Conservation (phyloP, 2,113 vertebrate genomes). For the Ranitomeya variabilis region DNA sequence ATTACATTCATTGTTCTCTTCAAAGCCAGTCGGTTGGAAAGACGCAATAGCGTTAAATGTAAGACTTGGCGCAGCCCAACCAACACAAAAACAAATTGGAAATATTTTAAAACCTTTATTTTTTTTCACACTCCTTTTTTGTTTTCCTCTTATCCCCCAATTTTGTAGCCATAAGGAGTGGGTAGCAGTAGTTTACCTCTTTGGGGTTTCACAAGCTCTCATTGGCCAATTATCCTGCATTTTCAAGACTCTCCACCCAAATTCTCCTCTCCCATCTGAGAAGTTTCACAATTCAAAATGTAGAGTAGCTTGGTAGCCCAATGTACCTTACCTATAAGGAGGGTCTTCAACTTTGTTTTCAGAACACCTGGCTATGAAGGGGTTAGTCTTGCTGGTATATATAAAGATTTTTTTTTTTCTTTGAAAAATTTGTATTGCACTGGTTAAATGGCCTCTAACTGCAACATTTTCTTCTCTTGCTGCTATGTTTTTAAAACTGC, state of each 20-base stretch:
- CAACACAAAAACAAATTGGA: too few species aligned
- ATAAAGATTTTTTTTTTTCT: not conserved
- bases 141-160: not conserved
- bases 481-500: conserved; percentile 56
- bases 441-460: conserved; percentile 14
- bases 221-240: not conserved
- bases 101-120: not conserved
- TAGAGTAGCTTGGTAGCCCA: not conserved
- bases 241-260: not conserved
- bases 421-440: conserved; percentile 32
- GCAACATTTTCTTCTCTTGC: conserved; percentile 34
- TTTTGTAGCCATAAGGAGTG: not conserved
- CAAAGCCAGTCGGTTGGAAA: not conserved
- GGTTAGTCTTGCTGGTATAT: conserved; percentile 12
- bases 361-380: conserved; percentile 44
- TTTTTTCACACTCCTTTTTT: not conserved
- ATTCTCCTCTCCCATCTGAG: not conserved
- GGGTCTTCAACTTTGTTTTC: conserved; percentile 4
- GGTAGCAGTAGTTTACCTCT: not conserved
- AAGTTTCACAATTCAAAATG: not conserved
- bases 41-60: not conserved
- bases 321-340: not conserved
- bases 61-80: not conserved
- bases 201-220: not conserved
- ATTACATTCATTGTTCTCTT: not conserved